Evolutionary conservation across 2,113 vertebrate species (phyloP), one percentile per base, ranked within the genome.

Genomic region (Polyodon spathula): DNA sequence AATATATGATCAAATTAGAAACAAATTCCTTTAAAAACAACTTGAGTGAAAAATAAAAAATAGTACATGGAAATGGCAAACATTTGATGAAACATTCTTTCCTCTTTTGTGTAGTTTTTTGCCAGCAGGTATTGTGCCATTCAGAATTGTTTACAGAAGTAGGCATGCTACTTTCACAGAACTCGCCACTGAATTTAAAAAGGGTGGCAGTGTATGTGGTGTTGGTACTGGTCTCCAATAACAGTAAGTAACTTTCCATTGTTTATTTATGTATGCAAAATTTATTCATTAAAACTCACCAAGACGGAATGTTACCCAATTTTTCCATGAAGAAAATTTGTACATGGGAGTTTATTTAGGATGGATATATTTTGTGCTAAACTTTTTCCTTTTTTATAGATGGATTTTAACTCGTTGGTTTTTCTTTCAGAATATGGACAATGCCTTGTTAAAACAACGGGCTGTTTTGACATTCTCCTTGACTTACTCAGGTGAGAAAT

Each of bases 181-280:
- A 90, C 64, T 73, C 81, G 69, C 81, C 78, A 8, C 76, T 89
- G 73, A 94, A 81, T 64, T 84, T 89, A 76, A 96, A 90, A 85
- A 90, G 92, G 79, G 90, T 94, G 66, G 83, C 88, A 65, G 77
- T 97, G 60, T 97, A 93, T 77, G 78, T 97, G 74, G 77, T 97
- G 73, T 86, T 91, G 72, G 90, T 87, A 61, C 78, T 98, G 59
- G 90, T 95, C 68, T 86, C 90, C 71, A 92, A 93, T 81, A 98
- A 96, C 67, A 92, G 95, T 97, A 91, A 94, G 93, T 81, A 70
- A 9, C 0, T 4, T 11, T 27, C 27, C 27, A 27, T 0, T 67
- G 16, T 64, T 39, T 56, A 16, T 61, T 61, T 61, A 64, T 11
- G 48, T 10, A 14, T n/a, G 14, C 14, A n/a, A 54, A 5, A 27